These are phyloP conservation scores for Cactoblastis cactorum DNA, from an alignment of 2,888 invertebrate genomes.

Conservation along the genomic window DNA sequence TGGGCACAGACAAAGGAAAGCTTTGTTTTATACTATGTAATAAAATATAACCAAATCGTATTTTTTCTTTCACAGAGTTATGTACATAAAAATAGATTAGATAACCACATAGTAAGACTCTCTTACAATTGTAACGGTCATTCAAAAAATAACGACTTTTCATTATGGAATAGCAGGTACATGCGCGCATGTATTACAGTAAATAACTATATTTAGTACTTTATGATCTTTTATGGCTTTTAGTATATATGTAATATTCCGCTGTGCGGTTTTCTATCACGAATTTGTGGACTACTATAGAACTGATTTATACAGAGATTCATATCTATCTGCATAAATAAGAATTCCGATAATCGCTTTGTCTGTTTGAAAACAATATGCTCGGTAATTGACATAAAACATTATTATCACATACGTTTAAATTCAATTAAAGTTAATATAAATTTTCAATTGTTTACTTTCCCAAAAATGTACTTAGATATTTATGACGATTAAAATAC, in stretches of 20 bases:
- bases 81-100: neutral
- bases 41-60: neutral
- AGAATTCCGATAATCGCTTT: too few species aligned
- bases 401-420: too few species aligned
- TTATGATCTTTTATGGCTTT: neutral
- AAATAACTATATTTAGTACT: neutral
- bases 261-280: neutral
- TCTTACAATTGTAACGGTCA: neutral
- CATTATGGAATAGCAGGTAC: neutral
- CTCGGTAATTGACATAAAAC: too few species aligned
- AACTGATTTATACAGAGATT: too few species aligned
- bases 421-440: too few species aligned
- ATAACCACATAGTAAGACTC: neutral
- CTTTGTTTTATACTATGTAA: too few species aligned
- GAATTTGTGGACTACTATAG: neutral
- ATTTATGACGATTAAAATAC: too few species aligned
- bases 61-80: neutral
- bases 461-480: too few species aligned
- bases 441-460: too few species aligned
- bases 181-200: neutral
- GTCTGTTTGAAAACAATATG: too few species aligned
- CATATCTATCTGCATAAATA: too few species aligned
- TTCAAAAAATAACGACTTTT: neutral
- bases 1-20: too few species aligned
- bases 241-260: neutral